A percentile compares a stretch with the other conserved stretches of the same genome.
Evolutionary conservation across 2,797 vertebrate genomes (phyloP).

Genomic region (Zenarchopterus dispar): DNA sequence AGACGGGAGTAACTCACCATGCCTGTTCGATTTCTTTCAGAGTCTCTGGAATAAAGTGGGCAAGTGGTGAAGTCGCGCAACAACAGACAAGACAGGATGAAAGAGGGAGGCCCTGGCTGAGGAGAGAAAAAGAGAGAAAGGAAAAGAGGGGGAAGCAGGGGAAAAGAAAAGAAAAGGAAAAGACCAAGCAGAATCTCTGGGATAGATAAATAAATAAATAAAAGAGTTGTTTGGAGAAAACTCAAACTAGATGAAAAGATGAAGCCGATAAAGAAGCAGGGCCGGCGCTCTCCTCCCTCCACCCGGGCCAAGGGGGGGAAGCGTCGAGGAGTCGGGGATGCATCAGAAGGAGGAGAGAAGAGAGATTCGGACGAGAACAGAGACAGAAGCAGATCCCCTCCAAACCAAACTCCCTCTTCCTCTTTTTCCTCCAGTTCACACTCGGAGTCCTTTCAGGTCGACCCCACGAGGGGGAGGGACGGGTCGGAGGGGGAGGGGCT

Average conservation of each 20-base stretch:
- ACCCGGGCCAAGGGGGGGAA: constrained; percentile 88
- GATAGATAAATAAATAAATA: constrained; percentile 69
- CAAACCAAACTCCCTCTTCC: constrained; percentile 65
- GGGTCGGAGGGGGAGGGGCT: constrained; percentile 70
- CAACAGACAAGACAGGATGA: constrained; percentile 66
- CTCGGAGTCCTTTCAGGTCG: constrained; percentile 74
- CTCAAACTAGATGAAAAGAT: constrained; percentile 77
- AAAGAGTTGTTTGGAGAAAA: constrained; percentile 63
- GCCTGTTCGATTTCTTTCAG: constrained; percentile 67
- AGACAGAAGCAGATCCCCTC: constrained; percentile 74
- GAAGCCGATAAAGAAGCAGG: constrained; percentile 91
- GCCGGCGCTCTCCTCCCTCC: constrained; percentile 85
- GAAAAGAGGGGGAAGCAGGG: constrained; percentile 40
- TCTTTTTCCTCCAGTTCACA: constrained; percentile 61
- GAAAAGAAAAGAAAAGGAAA: constrained; percentile 33
- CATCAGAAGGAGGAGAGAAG: constrained; percentile 80
- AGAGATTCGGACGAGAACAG: constrained; percentile 79
- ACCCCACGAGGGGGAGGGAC: constrained; percentile 51
- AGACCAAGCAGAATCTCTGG: constrained; percentile 66
- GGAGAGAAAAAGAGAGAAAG: constrained; percentile 61
- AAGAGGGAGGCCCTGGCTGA: constrained; percentile 65
- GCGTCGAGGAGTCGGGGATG: constrained; percentile 76
- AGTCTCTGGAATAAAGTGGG: constrained; percentile 67
- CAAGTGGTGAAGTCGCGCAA: constrained; percentile 60
- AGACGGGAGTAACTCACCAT: constrained; percentile 56